phyloP scores from a whole-genome alignment of 2,113 vertebrate species.

The Nycticebus coucang region DNA sequence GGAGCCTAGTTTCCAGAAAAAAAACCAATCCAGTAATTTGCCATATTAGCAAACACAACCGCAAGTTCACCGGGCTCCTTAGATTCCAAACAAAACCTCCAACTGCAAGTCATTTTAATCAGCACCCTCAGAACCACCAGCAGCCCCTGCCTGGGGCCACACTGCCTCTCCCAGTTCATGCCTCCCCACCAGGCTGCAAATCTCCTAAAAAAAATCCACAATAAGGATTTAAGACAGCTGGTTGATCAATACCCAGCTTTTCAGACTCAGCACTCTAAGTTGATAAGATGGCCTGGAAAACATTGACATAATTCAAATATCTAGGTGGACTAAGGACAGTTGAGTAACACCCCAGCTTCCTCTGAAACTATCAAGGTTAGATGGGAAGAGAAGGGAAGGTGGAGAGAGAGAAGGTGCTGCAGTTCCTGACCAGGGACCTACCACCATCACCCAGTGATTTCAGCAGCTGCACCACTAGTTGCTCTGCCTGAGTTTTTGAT shows the following conservation, averaged over 20 bases:
- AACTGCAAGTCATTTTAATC: slow-evolving; percentile 62
- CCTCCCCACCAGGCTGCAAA: background rate
- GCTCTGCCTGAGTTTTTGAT: background rate
- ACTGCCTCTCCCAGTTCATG: background rate
- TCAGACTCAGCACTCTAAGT: background rate
- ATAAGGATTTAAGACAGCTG: background rate
- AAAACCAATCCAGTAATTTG: slow-evolving; percentile 42
- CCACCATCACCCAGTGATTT: background rate
- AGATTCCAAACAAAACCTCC: slow-evolving; percentile 60
- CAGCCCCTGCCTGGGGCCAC: background rate
- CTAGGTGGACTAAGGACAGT: slow-evolving; percentile 25
- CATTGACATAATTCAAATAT: background rate
- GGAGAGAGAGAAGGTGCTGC: background rate
- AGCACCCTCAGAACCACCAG: background rate
- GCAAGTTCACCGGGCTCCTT: slow-evolving; percentile 27
- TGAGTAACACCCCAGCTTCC: background rate
- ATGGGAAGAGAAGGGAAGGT: background rate
- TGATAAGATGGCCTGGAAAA: slow-evolving; percentile 23
- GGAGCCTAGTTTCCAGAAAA: slow-evolving; percentile 36
- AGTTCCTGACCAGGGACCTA: background rate
- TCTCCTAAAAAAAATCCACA: background rate
- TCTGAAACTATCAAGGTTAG: slow-evolving; percentile 16
- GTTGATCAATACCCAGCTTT: slow-evolving; percentile 2
- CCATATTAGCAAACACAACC: slow-evolving; percentile 70
- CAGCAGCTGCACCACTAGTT: background rate